Evolutionary conservation across 2,113 vertebrate species (phyloP), one percentile per base, ranked within the genome.

Genomic region (Burhinus oedicnemus): DNA sequence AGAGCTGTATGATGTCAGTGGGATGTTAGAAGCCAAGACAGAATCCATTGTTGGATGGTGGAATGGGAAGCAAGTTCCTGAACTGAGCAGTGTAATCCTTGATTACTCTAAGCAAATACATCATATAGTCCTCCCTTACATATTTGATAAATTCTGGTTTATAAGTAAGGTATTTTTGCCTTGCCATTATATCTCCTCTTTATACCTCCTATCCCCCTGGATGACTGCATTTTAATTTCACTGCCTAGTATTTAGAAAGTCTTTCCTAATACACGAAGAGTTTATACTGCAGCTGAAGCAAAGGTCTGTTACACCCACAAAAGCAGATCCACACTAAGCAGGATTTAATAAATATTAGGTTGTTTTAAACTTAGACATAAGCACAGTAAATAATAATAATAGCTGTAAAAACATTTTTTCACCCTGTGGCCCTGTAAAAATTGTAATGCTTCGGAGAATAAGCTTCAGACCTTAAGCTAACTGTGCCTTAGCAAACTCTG

Each of bases 161-260:
- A 60, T 60, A 90, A 64, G 14, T 36, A 77, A 70, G 44, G 6
- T 25, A 34, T 47, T 91, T 90, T 93, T 84, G 11, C 11, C 17
- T 93, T 83, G n/a, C 11, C 15, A 26, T 82, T 54, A 15, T 58
- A 40, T 38, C 5, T 79, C 38, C 15, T 90, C 8, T 69, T 86
- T 78, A 47, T 72, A 47, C 13, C 13, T 66, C 15, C 11, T 66
- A 15, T 44, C 17, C 20, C 13, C 13, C 55, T 64, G n/a, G 44
- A 62, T 51, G 15, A 20, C 22, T 74, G 58, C 10, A n/a, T 91
- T 95, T 93, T 69, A 44, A 76, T 89, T 89, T 92, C 34, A 93
- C 47, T 52, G 12, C 15, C 13, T 62, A 38, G 21, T n/a, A 44
- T 75, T 91, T 55, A 51, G 64, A 87, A 62, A 86, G 13, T 5